Percentiles rank a stretch among this genome's conserved stretches.
Evolutionary conservation across 2,113 vertebrate genomes (phyloP).

Genomic region (Larimichthys polyactis): DNA sequence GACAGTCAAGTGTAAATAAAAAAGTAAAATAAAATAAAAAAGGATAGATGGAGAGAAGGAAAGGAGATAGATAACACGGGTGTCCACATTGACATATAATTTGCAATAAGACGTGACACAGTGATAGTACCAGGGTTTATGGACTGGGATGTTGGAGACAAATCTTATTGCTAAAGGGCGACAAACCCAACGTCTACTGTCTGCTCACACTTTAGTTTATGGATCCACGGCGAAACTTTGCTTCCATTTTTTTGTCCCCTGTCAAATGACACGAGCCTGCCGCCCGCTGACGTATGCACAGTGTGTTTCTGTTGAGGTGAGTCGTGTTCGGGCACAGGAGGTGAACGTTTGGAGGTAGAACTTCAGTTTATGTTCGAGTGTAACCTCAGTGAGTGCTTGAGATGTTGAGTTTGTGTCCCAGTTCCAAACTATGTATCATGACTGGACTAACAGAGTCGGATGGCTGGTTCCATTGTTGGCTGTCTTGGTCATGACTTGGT

Average conservation of each 20-base stretch:
- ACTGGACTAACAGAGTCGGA: background rate
- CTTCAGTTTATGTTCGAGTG: constrained; percentile 18
- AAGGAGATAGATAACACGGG: constrained; percentile 69
- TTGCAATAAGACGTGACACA: constrained; percentile 77
- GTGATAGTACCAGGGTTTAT: constrained; percentile 64
- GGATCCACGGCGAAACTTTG: constrained; percentile 75
- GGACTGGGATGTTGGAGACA: constrained; percentile 66
- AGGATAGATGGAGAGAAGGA: constrained; percentile 66
- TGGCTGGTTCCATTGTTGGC: no score
- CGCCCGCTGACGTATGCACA: background rate
- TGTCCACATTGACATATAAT: constrained; percentile 84
- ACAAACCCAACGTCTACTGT: constrained; percentile 54
- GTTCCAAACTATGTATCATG: background rate
- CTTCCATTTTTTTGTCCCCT: background rate
- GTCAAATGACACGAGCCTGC: constrained; percentile 16
- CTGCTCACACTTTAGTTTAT: constrained; percentile 85
- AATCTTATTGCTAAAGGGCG: constrained; percentile 57
- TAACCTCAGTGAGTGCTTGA: background rate
- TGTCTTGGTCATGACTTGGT: no score
- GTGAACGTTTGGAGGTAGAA: constrained; percentile 17
- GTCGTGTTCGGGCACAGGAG: background rate
- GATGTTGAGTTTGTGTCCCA: background rate
- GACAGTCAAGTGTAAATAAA: constrained; percentile 81
- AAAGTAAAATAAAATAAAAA: constrained; percentile 20
- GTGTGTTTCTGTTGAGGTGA: background rate